These are phyloP conservation scores for Pholis gunnellus DNA, from an alignment of 2,113 vertebrate genomes.

Conservation along the genomic window DNA sequence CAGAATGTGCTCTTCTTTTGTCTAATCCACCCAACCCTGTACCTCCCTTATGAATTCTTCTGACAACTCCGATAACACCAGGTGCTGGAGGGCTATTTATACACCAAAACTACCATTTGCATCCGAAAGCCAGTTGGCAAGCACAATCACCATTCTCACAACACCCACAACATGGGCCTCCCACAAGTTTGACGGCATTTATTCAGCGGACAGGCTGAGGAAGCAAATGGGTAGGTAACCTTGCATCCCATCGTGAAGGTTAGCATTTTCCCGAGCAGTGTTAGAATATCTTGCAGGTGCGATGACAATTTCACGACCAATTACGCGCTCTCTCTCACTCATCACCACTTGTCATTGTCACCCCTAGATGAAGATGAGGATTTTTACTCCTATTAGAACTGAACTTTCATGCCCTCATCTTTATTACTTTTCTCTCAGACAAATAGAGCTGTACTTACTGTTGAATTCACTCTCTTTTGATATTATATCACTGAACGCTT, in stretches of 20 bases:
- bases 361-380: conserved; percentile 14
- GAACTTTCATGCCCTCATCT: conserved; percentile 22
- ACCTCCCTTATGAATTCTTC: conserved; percentile 57
- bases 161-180: conserved; percentile 35
- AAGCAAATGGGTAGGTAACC: conserved; percentile 45
- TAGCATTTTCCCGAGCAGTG: conserved; percentile 45
- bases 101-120: conserved; percentile 58
- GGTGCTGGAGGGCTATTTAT: conserved; percentile 53
- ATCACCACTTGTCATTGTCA: conserved; percentile 36
- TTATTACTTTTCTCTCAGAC: conserved; percentile 12
- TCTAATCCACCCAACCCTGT: conserved; percentile 26
- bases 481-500: conserved; percentile 31
- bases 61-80: conserved; percentile 57
- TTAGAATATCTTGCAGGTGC: conserved; percentile 52
- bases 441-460: background rate
- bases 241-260: conserved; percentile 60
- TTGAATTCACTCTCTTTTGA: conserved; percentile 16
- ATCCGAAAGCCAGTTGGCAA: conserved; percentile 50
- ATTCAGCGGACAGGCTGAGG: conserved; percentile 21
- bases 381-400: conserved; percentile 32
- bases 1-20: conserved; percentile 35
- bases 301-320: conserved; percentile 64
- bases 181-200: conserved; percentile 54
- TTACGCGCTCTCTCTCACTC: conserved; percentile 42
- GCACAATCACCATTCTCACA: conserved; percentile 42